Evolutionary conservation across 2,113 vertebrate species (phyloP).

Genomic region (Tupaia chinensis): DNA sequence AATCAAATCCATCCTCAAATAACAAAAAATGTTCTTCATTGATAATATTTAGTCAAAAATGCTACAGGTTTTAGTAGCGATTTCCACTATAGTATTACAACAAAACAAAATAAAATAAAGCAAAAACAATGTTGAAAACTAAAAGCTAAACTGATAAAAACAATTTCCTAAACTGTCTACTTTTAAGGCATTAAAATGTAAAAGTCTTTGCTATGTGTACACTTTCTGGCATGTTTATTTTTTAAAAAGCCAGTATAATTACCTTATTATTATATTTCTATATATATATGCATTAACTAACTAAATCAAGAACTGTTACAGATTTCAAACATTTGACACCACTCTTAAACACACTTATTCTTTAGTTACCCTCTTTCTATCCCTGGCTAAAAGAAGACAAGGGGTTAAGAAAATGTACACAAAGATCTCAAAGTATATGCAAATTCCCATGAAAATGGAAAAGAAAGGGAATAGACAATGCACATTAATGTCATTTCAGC

Average conservation of each 20-base stretch:
- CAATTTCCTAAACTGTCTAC: not conserved
- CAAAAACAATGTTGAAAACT: not conserved
- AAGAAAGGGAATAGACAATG: conserved; percentile 66
- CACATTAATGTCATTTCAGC: conserved; percentile 63
- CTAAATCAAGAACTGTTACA: not conserved
- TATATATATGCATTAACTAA: not conserved
- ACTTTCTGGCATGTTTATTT: not conserved
- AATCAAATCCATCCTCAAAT: not conserved
- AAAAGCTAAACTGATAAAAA: conserved; percentile 39
- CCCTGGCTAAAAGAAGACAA: not conserved
- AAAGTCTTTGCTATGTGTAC: not conserved
- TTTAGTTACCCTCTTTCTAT: not conserved
- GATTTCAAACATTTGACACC: not conserved
- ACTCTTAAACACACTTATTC: not conserved
- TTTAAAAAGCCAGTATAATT: not conserved
- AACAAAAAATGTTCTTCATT: not conserved
- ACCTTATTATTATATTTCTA: not conserved
- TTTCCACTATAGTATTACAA: not conserved
- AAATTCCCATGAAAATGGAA: conserved; percentile 60
- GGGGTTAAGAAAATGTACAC: conserved; percentile 58
- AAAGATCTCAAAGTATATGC: not conserved
- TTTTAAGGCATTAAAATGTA: not conserved
- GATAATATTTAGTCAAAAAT: not conserved
- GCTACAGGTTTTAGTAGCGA: not conserved
- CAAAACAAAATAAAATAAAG: not conserved